Percentiles rank a stretch among this genome's conserved stretches.
These are phyloP conservation scores for Silurus glanis DNA, from an alignment of 2,113 vertebrate genomes.

Conservation along the genomic window DNA sequence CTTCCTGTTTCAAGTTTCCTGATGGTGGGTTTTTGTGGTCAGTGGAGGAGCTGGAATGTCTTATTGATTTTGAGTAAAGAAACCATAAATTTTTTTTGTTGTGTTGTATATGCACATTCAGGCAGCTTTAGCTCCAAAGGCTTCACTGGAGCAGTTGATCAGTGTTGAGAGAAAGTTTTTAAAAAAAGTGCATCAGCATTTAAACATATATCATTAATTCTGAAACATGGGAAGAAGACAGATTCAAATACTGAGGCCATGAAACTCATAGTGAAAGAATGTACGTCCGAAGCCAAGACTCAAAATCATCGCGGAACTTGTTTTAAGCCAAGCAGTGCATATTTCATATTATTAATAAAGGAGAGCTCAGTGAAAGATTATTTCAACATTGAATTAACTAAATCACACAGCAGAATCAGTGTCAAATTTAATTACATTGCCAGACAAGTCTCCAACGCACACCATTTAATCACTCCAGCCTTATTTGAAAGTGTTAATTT, in stretches of 20 bases:
- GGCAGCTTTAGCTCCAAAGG: not conserved
- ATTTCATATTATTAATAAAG: not conserved
- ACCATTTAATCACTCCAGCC: conserved; percentile 4
- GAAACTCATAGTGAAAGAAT: not conserved
- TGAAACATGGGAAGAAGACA: not conserved
- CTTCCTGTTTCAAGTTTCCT: not conserved
- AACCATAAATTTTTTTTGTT: not conserved
- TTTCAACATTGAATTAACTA: conserved; percentile 1
- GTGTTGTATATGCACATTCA: no score
- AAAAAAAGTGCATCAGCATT: not conserved
- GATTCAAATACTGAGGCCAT: not conserved
- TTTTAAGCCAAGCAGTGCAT: not conserved
- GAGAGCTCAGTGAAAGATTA: not conserved
- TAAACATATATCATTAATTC: not conserved
- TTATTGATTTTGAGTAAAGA: no score
- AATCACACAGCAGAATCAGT: not conserved
- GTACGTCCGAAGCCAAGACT: not conserved
- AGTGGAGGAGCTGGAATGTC: not conserved
- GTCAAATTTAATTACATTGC: conserved; percentile 8
- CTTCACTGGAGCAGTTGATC: not conserved
- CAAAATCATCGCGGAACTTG: not conserved
- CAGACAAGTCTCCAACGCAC: conserved; percentile 2
- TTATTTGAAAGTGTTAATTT: conserved; percentile 23
- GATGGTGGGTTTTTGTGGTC: not conserved
- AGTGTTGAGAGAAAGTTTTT: not conserved